Evolutionary conservation across 2,888 invertebrate species (phyloP), one percentile per base, ranked within the genome.

Genomic region (Trypoxylon attenuatum): DNA sequence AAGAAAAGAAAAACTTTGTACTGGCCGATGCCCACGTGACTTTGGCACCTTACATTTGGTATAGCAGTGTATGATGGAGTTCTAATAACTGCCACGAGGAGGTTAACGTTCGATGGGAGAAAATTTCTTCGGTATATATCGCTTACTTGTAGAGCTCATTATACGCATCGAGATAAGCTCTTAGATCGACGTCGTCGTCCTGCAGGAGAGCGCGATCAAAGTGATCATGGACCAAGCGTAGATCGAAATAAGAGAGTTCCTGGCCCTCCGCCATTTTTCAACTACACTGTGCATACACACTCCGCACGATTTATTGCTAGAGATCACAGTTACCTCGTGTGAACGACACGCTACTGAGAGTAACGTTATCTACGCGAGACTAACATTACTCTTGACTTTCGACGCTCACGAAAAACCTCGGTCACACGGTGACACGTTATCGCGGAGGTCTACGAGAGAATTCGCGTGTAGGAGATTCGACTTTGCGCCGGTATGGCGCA

Each of bases 61-160:
- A n/a, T n/a, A n/a, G n/a, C n/a, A 3, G 29, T 1, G 33, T 33
- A 10, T 27, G 33, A 33, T 33, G 13, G 0, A 3, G 8, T 4
- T 29, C 15, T 27, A 6, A 2, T 15, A 33, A 0, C 5, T 15
- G 8, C 2, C 15, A n/a, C 2, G 15, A 38, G 15, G 13, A 72
- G 73, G 76, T 76, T 73, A 73, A 43, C n/a, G 57, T 57, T 13
- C 2, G 21, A 27, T 19, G 25, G 43, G 27, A 22, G 29, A 10
- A 49, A 10, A 18, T 21, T n/a, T 27, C 6, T 29, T 19, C 5
- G n/a, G 19, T 27, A 19, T 2, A 16, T 21, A 88, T 90, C 89
- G 88, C 90, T 89, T 88, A 95, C 95, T 94, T 95, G 84, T 93
- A 93, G 52, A 96, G 89, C 88, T 96, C 95, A 82, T 92, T 92